Conservation (phyloP, 1,140 invertebrate genomes). For the Drosophila guanche region DNA sequence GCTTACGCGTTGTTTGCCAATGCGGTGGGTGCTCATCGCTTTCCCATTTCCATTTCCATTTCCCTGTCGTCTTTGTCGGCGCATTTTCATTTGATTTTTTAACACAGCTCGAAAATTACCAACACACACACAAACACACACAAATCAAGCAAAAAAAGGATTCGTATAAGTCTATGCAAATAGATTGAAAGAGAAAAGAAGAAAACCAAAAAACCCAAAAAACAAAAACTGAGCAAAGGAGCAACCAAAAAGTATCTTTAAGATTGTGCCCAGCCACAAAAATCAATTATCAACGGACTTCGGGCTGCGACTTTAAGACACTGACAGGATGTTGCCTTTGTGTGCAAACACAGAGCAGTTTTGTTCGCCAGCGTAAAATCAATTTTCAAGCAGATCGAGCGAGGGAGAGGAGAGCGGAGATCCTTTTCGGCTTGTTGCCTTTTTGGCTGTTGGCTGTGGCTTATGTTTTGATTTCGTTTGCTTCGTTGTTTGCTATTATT, state of each 20-base stretch:
- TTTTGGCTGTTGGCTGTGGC: constrained; percentile 16
- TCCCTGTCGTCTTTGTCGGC: constrained; percentile 47
- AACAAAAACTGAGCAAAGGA: background rate
- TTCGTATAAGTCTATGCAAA: constrained; percentile 68
- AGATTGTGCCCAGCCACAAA: constrained; percentile 70
- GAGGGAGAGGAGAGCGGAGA: background rate
- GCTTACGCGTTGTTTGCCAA: constrained; percentile 69
- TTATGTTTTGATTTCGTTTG: constrained; percentile 62
- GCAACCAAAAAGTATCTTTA: constrained; percentile 15
- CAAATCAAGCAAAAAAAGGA: constrained; percentile 58
- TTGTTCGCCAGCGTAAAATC: constrained; percentile 70
- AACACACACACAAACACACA: constrained; percentile 47
- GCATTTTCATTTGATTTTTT: constrained; percentile 50
- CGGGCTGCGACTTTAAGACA: background rate
- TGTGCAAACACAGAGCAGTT: constrained; percentile 66
- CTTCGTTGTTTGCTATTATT: constrained; percentile 54
- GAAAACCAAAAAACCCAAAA: constrained; percentile 26
- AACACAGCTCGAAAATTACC: constrained; percentile 22
- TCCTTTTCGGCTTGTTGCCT: constrained; percentile 37
- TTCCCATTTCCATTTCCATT: background rate
- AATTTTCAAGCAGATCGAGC: constrained; percentile 57
- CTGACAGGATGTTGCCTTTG: constrained; percentile 62
- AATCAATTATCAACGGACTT: constrained; percentile 81
- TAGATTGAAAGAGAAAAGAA: constrained; percentile 56
- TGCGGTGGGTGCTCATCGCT: constrained; percentile 54